Evolutionary conservation across 2,113 vertebrate genomes (phyloP).

Genomic region (Tetraodon nigroviridis): DNA sequence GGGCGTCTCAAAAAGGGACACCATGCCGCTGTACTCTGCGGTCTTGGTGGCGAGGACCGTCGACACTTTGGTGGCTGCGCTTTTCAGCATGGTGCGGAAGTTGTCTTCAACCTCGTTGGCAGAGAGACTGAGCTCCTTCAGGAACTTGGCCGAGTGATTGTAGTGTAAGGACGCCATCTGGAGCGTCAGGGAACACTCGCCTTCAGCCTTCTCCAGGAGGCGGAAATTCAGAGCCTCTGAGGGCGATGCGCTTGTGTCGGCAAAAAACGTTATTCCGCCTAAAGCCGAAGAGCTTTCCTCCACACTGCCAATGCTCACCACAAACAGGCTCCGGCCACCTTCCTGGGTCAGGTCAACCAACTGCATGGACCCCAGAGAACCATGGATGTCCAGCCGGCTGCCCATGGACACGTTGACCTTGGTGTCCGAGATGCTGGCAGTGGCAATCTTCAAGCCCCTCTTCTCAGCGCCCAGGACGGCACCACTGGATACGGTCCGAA

Average conservation of each 20-base stretch:
- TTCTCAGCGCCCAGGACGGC: constrained; percentile 81
- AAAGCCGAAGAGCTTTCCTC: constrained; percentile 50
- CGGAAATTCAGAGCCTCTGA: constrained; percentile 88
- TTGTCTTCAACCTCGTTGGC: constrained; percentile 95
- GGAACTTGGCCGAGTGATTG: constrained; percentile 92
- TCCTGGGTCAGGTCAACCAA: constrained; percentile 91
- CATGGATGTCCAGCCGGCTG: constrained; percentile 81
- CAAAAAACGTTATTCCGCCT: constrained; percentile 65
- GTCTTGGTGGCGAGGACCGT: constrained; percentile 91
- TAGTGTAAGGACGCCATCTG: constrained; percentile 97
- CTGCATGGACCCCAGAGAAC: constrained; percentile 91
- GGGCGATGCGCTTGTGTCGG: constrained; percentile 59
- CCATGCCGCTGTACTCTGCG: constrained; percentile 94
- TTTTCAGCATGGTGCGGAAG: constrained; percentile 91
- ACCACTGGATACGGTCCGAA: constrained; percentile 82
- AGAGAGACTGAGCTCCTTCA: constrained; percentile 89
- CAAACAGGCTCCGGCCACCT: constrained; percentile 83
- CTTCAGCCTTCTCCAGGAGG: constrained; percentile 81
- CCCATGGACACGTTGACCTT: constrained; percentile 94
- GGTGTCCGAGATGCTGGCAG: constrained; percentile 89
- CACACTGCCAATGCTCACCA: constrained; percentile 90
- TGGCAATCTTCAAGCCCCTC: constrained; percentile 91
- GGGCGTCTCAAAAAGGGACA: constrained; percentile 87
- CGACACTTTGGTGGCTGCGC: constrained; percentile 90
- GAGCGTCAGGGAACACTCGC: constrained; percentile 86